A percentile compares a stretch with the other conserved stretches of the same genome.
phyloP scores from a whole-genome alignment of 1,140 invertebrate species.

The Drosophila kikkawai region DNA sequence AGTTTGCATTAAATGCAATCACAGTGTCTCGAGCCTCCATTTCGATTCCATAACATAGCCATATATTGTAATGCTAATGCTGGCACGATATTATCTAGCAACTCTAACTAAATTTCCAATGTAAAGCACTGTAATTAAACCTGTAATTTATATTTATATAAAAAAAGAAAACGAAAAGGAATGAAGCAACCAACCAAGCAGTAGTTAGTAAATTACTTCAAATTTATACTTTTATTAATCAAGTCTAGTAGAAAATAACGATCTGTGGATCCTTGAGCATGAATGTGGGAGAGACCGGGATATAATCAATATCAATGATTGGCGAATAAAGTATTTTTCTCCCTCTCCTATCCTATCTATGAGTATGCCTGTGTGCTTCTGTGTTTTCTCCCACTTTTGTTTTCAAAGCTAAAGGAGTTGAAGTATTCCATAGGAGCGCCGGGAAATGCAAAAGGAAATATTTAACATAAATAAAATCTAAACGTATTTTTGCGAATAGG shows the following conservation, averaged over 20 bases:
- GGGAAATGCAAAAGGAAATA: constrained; percentile 30
- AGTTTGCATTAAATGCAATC: constrained; percentile 72
- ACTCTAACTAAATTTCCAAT: constrained; percentile 51
- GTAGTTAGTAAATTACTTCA: constrained; percentile 76
- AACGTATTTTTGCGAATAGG: constrained; percentile 58
- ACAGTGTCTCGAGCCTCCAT: constrained; percentile 54
- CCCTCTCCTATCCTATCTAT: constrained; percentile 11
- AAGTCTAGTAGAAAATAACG: constrained; percentile 25
- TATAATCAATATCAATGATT: constrained; percentile 24
- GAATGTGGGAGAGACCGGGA: constrained; percentile 18
- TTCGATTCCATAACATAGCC: constrained; percentile 57
- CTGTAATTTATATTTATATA: constrained; percentile 53
- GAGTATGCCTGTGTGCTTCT: constrained; percentile 26
- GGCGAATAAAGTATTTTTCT: constrained; percentile 2
- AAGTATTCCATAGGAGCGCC: constrained; percentile 52
- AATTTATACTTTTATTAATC: constrained; percentile 68
- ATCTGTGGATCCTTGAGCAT: constrained; percentile 13
- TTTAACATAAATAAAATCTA: constrained; percentile 20
- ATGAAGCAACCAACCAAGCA: constrained; percentile 47
- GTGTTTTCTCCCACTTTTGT: constrained; percentile 33
- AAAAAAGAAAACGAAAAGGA: neutral
- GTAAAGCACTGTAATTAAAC: constrained; percentile 58
- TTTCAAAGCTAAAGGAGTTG: constrained; percentile 27
- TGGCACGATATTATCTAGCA: constrained; percentile 62
- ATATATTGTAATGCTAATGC: constrained; percentile 51